Conservation (phyloP, 1,140 invertebrate genomes). For the Magallana ariakensis region DNA sequence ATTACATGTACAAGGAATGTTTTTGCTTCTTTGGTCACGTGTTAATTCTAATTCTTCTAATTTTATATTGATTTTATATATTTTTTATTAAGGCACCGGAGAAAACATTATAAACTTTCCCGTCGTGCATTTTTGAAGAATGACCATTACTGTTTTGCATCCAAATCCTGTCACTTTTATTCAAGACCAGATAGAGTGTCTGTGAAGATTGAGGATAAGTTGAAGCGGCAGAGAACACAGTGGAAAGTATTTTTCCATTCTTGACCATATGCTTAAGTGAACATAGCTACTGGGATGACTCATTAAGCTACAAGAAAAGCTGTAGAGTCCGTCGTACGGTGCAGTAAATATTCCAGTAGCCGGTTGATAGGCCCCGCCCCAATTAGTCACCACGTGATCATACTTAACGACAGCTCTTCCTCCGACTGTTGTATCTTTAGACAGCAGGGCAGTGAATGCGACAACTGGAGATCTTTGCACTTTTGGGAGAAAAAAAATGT, state of each 20-base stretch:
- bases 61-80: background rate
- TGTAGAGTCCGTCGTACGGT: background rate
- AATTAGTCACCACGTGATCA: background rate
- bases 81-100: background rate
- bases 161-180: background rate
- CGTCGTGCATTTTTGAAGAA: background rate
- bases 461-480: background rate
- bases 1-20: too few relatives aligned
- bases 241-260: background rate
- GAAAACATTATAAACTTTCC: background rate
- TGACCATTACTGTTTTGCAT: background rate
- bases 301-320: background rate
- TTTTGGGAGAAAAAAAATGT: too few relatives aligned
- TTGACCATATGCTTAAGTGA: background rate
- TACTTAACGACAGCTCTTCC: background rate
- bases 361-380: background rate
- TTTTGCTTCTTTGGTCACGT: too few relatives aligned
- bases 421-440: background rate
- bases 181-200: background rate
- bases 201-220: background rate
- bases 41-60: too few relatives aligned
- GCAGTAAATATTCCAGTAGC: background rate
- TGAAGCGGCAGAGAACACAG: background rate
- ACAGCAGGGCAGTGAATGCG: background rate
- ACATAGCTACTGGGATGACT: background rate